Conservation (phyloP, 2,113 vertebrate genomes). For the Dicaeum eximium region DNA sequence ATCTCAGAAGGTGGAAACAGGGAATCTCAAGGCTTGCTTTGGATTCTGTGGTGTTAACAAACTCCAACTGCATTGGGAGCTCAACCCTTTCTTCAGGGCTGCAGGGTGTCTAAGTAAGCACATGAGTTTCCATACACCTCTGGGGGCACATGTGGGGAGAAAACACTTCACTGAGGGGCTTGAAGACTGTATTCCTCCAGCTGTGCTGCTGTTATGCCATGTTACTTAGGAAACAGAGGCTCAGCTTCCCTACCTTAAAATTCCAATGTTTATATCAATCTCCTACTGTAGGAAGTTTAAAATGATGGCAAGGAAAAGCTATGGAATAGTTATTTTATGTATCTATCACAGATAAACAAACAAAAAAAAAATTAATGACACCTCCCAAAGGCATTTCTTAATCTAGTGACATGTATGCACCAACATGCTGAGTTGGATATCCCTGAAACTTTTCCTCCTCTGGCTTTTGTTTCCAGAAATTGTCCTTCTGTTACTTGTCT, state of each 20-base stretch:
- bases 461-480: neutral
- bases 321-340: neutral
- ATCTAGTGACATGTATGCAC: neutral
- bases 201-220: neutral
- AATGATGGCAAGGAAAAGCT: neutral
- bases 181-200: neutral
- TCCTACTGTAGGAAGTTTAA: neutral
- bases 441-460: neutral
- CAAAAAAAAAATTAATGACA: neutral
- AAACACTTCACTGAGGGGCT: neutral
- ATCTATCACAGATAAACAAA: neutral
- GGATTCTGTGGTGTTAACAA: neutral
- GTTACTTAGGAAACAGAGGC: neutral
- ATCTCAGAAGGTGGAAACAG: neutral
- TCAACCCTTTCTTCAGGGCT: neutral
- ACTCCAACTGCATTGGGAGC: neutral
- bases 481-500: neutral
- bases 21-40: neutral
- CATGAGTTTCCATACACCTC: neutral
- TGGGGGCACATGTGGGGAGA: neutral
- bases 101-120: neutral
- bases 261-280: neutral
- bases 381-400: neutral
- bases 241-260: neutral
- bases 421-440: neutral